These are phyloP conservation scores for Alsophila aescularia DNA, from an alignment of 2,888 invertebrate species.

Conservation along the genomic window DNA sequence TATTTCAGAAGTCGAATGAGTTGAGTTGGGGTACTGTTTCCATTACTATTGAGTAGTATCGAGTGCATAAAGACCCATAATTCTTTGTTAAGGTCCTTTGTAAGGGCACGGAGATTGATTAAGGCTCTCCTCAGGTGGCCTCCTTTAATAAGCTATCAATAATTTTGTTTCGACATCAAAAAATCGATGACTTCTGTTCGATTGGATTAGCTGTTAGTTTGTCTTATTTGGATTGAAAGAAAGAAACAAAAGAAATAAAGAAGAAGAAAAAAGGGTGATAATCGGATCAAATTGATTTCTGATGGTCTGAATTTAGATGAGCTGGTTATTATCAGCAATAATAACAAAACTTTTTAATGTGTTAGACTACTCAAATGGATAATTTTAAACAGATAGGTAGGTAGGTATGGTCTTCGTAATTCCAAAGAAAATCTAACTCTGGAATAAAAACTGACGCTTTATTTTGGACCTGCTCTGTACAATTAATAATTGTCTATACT, in stretches of 20 bases:
- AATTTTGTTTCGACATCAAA: slow-evolving; percentile 54
- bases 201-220: slow-evolving; percentile 43
- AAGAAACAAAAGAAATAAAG: no score
- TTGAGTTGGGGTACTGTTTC: slow-evolving; percentile 10
- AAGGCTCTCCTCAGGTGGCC: slow-evolving; percentile 78
- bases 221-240: slow-evolving; percentile 11
- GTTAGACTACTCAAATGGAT: no score
- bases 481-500: no score
- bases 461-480: no score
- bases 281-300: neutral
- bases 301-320: neutral
- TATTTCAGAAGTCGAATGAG: neutral
- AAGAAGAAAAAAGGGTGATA: no score
- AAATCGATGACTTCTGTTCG: slow-evolving; percentile 57
- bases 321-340: no score
- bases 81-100: slow-evolving; percentile 77
- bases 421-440: no score
- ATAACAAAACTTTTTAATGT: no score
- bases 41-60: slow-evolving; percentile 59
- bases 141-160: slow-evolving; percentile 72
- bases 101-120: slow-evolving; percentile 77
- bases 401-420: no score
- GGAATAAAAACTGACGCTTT: no score
- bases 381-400: no score
- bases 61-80: slow-evolving; percentile 74